These are phyloP conservation scores for Callyntrura guangdongensis DNA, from an alignment of 2,888 invertebrate genomes.

Conservation along the genomic window DNA sequence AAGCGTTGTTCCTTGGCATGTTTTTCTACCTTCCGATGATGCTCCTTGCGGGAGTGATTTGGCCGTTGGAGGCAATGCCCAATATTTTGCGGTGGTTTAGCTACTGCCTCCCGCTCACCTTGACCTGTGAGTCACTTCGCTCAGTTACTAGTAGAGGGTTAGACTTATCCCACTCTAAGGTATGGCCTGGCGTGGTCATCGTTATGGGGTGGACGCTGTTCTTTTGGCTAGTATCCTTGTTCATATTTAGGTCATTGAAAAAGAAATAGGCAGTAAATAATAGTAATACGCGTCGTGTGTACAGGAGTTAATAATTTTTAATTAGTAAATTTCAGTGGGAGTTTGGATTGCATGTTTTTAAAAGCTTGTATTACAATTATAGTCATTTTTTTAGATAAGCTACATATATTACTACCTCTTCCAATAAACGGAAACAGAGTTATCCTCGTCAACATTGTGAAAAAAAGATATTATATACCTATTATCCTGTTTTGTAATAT, in stretches of 20 bases:
- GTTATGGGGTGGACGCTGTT: conserved; percentile 60
- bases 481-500: not conserved
- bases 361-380: conserved; percentile 49
- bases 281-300: not conserved
- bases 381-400: conserved; percentile 57
- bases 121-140: conserved; percentile 69
- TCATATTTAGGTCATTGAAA: conserved; percentile 62
- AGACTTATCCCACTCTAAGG: conserved; percentile 48
- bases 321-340: not conserved
- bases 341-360: conserved; percentile 20
- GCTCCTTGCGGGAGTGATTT: conserved; percentile 70
- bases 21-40: conserved; percentile 76
- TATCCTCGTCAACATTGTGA: not conserved
- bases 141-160: conserved; percentile 72
- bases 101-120: conserved; percentile 66
- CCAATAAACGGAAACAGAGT: not conserved
- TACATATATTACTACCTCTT: conserved; percentile 31
- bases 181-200: conserved; percentile 66
- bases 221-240: conserved; percentile 60
- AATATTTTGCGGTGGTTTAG: conserved; percentile 64
- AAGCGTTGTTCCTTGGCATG: conserved; percentile 74
- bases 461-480: not conserved
- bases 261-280: conserved; percentile 43
- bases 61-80: conserved; percentile 70
- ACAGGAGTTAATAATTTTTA: not conserved